These are phyloP conservation scores for Sebastes oblongus DNA, from an alignment of 2,797 vertebrate genomes.

Conservation along the genomic window DNA sequence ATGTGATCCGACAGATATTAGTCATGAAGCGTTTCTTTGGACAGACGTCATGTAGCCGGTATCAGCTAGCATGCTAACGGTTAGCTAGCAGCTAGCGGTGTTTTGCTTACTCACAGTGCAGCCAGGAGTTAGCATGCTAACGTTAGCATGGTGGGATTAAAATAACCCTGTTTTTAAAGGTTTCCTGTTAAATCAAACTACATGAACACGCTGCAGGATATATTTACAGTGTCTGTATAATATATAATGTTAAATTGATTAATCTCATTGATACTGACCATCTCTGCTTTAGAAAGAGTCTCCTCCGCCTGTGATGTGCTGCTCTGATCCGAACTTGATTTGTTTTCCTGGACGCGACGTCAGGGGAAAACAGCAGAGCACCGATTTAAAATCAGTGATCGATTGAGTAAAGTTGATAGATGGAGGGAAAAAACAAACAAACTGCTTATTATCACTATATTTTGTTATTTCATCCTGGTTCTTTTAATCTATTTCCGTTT, in stretches of 20 bases:
- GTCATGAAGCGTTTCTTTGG: accelerated
- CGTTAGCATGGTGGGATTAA: background rate
- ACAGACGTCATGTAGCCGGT: background rate
- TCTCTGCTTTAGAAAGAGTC: constrained; percentile 49
- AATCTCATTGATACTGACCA: constrained; percentile 72
- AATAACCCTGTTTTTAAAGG: accelerated
- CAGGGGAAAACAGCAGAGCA: constrained; percentile 54
- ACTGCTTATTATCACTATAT: background rate
- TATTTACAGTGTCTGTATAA: accelerated
- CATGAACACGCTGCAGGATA: accelerated
- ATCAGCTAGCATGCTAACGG: constrained; percentile 12
- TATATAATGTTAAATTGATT: background rate
- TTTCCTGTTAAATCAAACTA: background rate
- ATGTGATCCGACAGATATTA: accelerated
- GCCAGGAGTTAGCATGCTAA: constrained; percentile 36
- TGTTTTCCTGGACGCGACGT: constrained; percentile 45
- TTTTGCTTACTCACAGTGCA: constrained; percentile 81
- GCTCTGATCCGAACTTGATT: constrained; percentile 58
- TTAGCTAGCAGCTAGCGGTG: constrained; percentile 11
- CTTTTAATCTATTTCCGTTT: too few relatives aligned
- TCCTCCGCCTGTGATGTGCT: constrained; percentile 16
- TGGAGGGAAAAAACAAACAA: background rate
- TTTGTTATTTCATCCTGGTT: background rate
- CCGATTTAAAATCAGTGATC: constrained; percentile 40
- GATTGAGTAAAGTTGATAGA: background rate